Evolutionary conservation across 2,113 vertebrate species (phyloP).

Genomic region (Heptranchias perlo): DNA sequence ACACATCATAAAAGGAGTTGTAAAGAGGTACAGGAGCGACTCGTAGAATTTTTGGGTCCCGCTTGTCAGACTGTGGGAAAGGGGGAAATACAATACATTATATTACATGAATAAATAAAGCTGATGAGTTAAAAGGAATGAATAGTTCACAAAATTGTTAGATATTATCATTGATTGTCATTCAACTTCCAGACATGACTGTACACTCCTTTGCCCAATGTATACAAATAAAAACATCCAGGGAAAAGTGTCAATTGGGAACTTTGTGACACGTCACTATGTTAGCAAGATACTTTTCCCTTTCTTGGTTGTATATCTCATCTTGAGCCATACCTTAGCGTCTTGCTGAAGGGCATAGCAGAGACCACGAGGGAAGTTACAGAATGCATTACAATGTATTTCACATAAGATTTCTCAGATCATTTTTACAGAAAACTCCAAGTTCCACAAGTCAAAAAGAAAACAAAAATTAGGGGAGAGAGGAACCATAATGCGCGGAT

Average conservation of each 20-base stretch:
- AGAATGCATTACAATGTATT: not conserved
- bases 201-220: not conserved
- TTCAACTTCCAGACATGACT: not conserved
- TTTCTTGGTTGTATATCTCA: not conserved
- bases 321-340: not conserved
- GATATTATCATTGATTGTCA: not conserved
- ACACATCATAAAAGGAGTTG: slow-evolving; percentile 86
- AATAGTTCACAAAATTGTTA: not conserved
- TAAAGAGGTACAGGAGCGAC: slow-evolving; percentile 86
- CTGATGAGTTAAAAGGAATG: not conserved
- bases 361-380: not conserved
- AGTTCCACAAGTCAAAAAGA: not conserved
- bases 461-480: not conserved
- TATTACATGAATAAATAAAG: not conserved
- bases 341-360: not conserved
- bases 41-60: slow-evolving; percentile 76
- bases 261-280: not conserved
- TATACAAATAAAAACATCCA: not conserved
- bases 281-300: not conserved
- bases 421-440: not conserved
- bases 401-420: not conserved
- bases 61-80: slow-evolving; percentile 76
- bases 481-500: not conserved
- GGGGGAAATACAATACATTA: slow-evolving; percentile 39
- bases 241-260: not conserved